Base-by-base conservation (phyloP, 2,797 vertebrate genomes). In the Psittacula echo region DNA sequence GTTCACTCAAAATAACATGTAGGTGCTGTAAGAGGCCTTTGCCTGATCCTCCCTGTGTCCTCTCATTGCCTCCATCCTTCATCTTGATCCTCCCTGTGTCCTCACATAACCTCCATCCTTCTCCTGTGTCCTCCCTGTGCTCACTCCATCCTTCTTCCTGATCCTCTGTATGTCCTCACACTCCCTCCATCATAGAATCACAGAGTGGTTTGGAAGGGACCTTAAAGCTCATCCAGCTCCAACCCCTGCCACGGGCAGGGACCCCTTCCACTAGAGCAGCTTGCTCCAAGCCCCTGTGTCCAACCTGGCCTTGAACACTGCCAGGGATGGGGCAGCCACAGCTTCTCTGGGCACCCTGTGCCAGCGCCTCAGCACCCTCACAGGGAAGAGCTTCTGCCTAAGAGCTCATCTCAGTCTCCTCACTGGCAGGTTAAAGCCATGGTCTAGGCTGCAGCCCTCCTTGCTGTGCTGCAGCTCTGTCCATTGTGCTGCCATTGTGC, bases 241-340 rank as follows among this genome's bases (percentile, higher is more conserved):
- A 37, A 3, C 10, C n/a, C n/a, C 14, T 60, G 56, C n/a, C n/a
- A 24, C 1, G 1, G 4, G 47, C n/a, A 41, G 23, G 21, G 42
- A 58, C 56, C 16, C 22, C 22, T 37, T 58, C 56, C n/a, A 5
- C 22, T 24, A 4, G 56, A 58, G n/a, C n/a, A 58, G n/a, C 0
- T 24, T 58, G 56, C 56, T 23, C 21, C 54, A 58, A 23, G 54
- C 21, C 32, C 32, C 29, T 45, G 10, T 54, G 8, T n/a, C 53
- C 53, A 56, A 9, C 30, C 53, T 22, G 54, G 30, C 19, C 30
- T 32, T 54, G 30, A 30, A 30, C 5, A 53, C 29, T 53, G 51
- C 29, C 29, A 30, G 51, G 17, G 51, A 53, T 53, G 50, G 51
- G 51, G 29, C 51, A 19, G 51, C 51, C 51, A 32, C 53, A 32